Conservation (phyloP, 2,113 vertebrate genomes). For the Macquaria ambigua region DNA sequence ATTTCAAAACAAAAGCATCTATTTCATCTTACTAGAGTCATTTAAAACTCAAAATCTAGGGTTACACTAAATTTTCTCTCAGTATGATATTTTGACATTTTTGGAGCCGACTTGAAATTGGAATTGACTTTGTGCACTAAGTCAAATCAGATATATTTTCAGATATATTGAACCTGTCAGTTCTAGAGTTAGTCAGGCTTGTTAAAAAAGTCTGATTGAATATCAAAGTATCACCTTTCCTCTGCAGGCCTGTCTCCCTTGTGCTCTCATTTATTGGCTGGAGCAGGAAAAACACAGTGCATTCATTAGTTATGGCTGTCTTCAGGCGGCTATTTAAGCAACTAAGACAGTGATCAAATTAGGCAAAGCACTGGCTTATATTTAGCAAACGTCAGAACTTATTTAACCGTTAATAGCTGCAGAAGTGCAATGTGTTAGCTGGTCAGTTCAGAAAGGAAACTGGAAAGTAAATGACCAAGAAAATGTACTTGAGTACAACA, state of each 20-base stretch:
- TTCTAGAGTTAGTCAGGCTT: neutral
- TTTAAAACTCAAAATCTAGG: neutral
- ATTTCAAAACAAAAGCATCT: neutral
- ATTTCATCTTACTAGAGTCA: neutral
- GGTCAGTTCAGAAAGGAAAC: neutral
- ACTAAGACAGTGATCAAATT: neutral
- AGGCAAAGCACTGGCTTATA: neutral
- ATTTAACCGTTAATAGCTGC: neutral
- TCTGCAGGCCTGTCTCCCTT: neutral
- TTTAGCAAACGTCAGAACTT: neutral
- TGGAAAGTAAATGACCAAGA: neutral
- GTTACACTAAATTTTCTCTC: neutral
- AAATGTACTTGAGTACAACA: neutral
- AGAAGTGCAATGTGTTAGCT: neutral
- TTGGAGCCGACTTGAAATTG: neutral
- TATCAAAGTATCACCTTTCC: neutral
- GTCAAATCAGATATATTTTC: neutral
- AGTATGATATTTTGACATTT: neutral
- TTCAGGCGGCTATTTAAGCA: neutral
- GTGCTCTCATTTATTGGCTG: neutral
- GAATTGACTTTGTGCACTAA: neutral
- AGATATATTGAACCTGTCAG: too few relatives aligned
- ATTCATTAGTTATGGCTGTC: neutral
- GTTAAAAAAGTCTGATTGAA: neutral
- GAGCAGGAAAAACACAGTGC: neutral